These are phyloP conservation scores for Prochilodus magdalenae DNA, from an alignment of 2,113 vertebrate genomes.

Conservation along the genomic window DNA sequence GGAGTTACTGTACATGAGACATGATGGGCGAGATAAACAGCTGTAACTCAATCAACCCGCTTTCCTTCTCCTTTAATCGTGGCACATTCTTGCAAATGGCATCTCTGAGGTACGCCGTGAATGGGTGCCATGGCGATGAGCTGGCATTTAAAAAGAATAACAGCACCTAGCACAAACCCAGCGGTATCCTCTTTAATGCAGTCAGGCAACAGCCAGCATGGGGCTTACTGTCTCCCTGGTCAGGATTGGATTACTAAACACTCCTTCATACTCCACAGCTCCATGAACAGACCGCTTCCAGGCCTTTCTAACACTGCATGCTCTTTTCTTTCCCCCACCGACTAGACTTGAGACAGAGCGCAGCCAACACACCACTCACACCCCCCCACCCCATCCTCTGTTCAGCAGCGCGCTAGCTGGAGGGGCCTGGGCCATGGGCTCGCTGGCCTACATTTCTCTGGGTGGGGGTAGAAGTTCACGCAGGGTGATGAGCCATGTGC, in stretches of 20 bases:
- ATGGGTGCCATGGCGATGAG: too few species aligned
- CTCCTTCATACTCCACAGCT: slow-evolving; percentile 19
- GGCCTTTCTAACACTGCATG: slow-evolving; percentile 24
- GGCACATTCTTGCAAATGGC: too few species aligned
- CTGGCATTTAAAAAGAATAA: neutral
- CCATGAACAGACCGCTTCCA: slow-evolving; percentile 20
- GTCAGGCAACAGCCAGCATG: neutral
- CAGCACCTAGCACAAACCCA: neutral
- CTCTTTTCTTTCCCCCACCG: slow-evolving; percentile 29
- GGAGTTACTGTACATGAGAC: neutral
- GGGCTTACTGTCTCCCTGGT: slow-evolving; percentile 16
- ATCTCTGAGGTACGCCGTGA: too few species aligned
- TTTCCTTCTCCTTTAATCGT: neutral
- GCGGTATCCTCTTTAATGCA: neutral
- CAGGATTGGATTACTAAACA: slow-evolving; percentile 37
- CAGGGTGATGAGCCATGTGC: slow-evolving; percentile 61
- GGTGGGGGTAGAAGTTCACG: slow-evolving; percentile 45
- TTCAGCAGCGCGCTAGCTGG: slow-evolving; percentile 41
- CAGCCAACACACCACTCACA: slow-evolving; percentile 23
- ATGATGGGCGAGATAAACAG: neutral
- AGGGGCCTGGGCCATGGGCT: slow-evolving; percentile 47
- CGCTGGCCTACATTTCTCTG: slow-evolving; percentile 53
- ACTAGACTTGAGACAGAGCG: slow-evolving; percentile 41
- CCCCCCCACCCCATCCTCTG: slow-evolving; percentile 5
- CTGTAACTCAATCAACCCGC: neutral